Conservation (phyloP, 2,888 invertebrate species). For the Xestobium rufovillosum region DNA sequence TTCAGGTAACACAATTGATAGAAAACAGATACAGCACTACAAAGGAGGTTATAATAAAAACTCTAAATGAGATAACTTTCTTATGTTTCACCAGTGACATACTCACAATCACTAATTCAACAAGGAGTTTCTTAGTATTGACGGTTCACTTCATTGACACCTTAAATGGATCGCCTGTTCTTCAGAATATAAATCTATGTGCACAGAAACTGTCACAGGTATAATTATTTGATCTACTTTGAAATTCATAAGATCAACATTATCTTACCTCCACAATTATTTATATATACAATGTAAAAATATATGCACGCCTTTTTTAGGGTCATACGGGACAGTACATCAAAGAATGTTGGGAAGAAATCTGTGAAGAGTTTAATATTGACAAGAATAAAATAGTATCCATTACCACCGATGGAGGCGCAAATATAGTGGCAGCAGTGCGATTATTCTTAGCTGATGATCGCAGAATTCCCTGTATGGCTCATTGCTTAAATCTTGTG, state of each 20-base stretch:
- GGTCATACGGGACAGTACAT: constrained; percentile 10
- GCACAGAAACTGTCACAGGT: too few species aligned
- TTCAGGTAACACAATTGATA: neutral
- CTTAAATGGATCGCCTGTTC: too few species aligned
- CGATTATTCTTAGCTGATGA: constrained; percentile 25
- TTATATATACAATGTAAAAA: too few species aligned
- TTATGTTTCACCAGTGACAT: constrained; percentile 2
- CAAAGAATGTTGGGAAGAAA: constrained; percentile 9
- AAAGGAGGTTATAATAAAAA: neutral
- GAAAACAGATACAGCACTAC: constrained; percentile 1
- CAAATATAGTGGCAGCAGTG: constrained; percentile 29
- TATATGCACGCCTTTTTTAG: too few species aligned
- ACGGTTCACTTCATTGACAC: too few species aligned
- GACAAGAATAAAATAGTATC: constrained; percentile 19
- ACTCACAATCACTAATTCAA: constrained; percentile 1
- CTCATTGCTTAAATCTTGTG: constrained; percentile 28
- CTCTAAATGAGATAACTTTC: neutral
- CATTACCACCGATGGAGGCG: constrained; percentile 29
- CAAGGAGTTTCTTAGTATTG: constrained; percentile 3
- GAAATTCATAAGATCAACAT: too few species aligned
- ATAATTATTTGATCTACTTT: too few species aligned
- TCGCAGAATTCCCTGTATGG: constrained; percentile 29
- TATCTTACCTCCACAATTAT: too few species aligned
- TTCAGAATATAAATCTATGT: too few species aligned
- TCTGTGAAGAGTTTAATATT: constrained; percentile 10